Base-by-base conservation (phyloP, 2,888 invertebrate genomes). In the Boloria selene region DNA sequence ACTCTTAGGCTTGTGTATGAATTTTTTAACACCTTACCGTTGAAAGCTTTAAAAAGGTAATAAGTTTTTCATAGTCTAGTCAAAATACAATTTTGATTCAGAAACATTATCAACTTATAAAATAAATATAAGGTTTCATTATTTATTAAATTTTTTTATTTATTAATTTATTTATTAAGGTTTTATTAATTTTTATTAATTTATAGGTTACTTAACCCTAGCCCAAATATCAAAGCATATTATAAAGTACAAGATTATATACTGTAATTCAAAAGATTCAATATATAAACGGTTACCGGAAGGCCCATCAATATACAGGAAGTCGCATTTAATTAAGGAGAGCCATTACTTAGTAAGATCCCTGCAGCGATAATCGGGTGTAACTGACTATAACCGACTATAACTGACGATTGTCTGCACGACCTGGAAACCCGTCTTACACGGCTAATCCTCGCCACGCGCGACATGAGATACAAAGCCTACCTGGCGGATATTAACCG, bases 281-380 rank as follows among this genome's bases (percentile, higher is more conserved):
- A 38, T 50, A 17, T 50, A 17, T 50, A 50, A 17, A 5, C 13
- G 1, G 18, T 18, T 1, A 53, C 31, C 31, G 3, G 52, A 5
- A 56, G 16, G 26, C n/a, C 5, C n/a, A 26, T 26, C 26, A 49
- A 58, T 58, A 58, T 31, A 49, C 47, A 13, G 2, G 18, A 52
- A 13, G n/a, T 17, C 14, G 31, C 53, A 38, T 60, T 50, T 54
- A 16, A 65, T 60, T 54, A 60, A 60, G 42, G 16, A 31, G 49
- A 16, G 42, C 47, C n/a, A 60, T 54, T 60, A 42, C 13, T 31
- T 31, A 47, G 53, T 53, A 54, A 54, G 26, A 65, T 56, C 51
- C 51, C 58, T 58, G 17, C 44, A 38, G 47, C n/a, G 17, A 54
- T 60, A 54, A 64, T 64, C 44, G 50, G 45, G n/a, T 51, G 45